phyloP scores from a whole-genome alignment of 2,113 vertebrate genomes.

The Turdus rufiventris region DNA sequence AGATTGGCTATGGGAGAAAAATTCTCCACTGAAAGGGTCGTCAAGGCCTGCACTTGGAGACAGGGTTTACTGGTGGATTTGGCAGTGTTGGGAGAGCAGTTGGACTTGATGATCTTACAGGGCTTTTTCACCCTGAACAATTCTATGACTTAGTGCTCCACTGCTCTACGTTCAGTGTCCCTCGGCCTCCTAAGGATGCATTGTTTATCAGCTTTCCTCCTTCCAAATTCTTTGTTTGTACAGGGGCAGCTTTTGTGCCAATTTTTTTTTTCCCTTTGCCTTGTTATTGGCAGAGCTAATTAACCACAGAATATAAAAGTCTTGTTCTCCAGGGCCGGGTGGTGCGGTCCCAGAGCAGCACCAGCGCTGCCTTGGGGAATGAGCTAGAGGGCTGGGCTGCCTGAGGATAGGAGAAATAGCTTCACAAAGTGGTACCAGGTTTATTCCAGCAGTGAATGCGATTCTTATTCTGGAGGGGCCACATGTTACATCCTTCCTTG shows the following conservation, averaged over 20 bases:
- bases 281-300: slow-evolving; percentile 55
- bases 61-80: neutral
- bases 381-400: neutral
- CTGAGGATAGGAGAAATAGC: neutral
- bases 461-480: neutral
- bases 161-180: neutral
- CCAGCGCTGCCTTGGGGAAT: neutral
- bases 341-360: neutral
- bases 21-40: neutral
- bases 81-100: neutral
- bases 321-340: neutral
- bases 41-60: neutral
- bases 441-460: neutral
- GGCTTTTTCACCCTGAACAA: neutral
- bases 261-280: neutral
- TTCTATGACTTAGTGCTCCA: neutral
- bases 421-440: neutral
- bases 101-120: neutral
- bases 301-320: slow-evolving; percentile 28
- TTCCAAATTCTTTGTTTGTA: slow-evolving; percentile 38
- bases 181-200: neutral
- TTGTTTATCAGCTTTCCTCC: slow-evolving; percentile 20
- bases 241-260: slow-evolving; percentile 1
- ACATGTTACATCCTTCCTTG: neutral
- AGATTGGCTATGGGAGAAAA: neutral